Evolutionary conservation across 2,797 vertebrate species (phyloP).

Genomic region (Gobionotothen gibberifrons): DNA sequence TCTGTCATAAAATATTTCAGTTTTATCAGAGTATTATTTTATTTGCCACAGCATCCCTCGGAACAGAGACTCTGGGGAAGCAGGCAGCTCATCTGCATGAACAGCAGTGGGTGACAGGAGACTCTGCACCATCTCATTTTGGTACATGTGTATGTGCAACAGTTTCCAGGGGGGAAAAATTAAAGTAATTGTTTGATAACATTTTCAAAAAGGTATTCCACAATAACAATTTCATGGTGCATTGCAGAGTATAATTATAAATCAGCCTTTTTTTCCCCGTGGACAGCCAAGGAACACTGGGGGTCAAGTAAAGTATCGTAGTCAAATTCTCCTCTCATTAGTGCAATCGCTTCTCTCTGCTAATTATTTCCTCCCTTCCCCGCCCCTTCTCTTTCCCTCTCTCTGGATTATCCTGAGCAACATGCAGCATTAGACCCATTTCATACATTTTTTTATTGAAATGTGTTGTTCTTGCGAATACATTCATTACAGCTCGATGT

Average conservation of each 20-base stretch:
- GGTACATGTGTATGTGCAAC: slow-evolving; percentile 80
- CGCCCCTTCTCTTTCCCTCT: slow-evolving; percentile 30
- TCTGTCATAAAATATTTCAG: slow-evolving; percentile 88
- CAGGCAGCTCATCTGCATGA: slow-evolving; percentile 83
- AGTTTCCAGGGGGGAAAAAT: slow-evolving; percentile 82
- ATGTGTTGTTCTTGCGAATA: slow-evolving; percentile 73
- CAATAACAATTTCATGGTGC: slow-evolving; percentile 90
- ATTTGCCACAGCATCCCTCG: slow-evolving; percentile 83
- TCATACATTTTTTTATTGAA: slow-evolving; percentile 58
- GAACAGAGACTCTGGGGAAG: slow-evolving; percentile 79
- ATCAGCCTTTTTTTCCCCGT: slow-evolving; percentile 65
- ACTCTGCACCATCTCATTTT: slow-evolving; percentile 77
- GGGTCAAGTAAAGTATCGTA: slow-evolving; percentile 87
- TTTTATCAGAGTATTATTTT: slow-evolving; percentile 88
- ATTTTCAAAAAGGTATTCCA: slow-evolving; percentile 88
- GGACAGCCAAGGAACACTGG: slow-evolving; percentile 81
- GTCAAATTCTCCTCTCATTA: slow-evolving; percentile 88
- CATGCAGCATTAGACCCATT: slow-evolving; percentile 66
- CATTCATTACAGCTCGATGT: slow-evolving; percentile 77
- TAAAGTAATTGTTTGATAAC: slow-evolving; percentile 89
- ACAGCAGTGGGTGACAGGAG: slow-evolving; percentile 78
- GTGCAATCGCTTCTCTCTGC: slow-evolving; percentile 84
- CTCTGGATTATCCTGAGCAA: slow-evolving; percentile 74
- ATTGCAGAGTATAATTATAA: slow-evolving; percentile 89
- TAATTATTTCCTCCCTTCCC: slow-evolving; percentile 84